Evolutionary conservation across 2,113 vertebrate species (phyloP).

Genomic region (Oreotragus oreotragus): DNA sequence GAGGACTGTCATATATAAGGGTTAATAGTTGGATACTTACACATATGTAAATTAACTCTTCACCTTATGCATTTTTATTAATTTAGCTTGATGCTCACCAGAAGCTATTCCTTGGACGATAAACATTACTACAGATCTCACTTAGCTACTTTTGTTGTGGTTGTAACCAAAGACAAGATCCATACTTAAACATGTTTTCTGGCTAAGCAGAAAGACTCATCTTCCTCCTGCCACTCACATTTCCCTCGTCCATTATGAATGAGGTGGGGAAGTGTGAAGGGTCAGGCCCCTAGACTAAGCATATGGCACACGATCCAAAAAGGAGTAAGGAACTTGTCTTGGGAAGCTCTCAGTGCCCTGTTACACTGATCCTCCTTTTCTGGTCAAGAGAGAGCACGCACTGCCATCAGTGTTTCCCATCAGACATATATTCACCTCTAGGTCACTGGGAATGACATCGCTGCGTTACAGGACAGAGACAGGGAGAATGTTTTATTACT

Average conservation of each 20-base stretch:
- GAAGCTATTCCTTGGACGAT: not conserved
- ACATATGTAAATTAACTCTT: not conserved
- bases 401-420: not conserved
- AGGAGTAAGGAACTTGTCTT: not conserved
- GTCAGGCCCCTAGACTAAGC: not conserved
- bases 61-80: not conserved
- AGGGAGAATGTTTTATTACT: not conserved
- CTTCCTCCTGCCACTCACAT: not conserved
- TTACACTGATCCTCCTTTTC: not conserved
- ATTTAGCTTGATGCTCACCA: not conserved
- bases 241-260: not conserved
- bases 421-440: rapidly evolving
- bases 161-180: not conserved
- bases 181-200: not conserved
- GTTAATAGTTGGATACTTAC: not conserved
- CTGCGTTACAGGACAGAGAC: rapidly evolving
- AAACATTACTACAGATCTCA: not conserved
- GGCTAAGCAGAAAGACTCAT: not conserved
- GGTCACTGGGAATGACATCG: not conserved
- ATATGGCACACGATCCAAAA: not conserved
- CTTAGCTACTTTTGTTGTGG: not conserved
- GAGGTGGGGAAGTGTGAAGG: not conserved
- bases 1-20: not conserved
- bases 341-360: too few species aligned
- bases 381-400: not conserved